Base-by-base conservation (phyloP, 1,140 invertebrate species). In the Tetramorium parvispinum region DNA sequence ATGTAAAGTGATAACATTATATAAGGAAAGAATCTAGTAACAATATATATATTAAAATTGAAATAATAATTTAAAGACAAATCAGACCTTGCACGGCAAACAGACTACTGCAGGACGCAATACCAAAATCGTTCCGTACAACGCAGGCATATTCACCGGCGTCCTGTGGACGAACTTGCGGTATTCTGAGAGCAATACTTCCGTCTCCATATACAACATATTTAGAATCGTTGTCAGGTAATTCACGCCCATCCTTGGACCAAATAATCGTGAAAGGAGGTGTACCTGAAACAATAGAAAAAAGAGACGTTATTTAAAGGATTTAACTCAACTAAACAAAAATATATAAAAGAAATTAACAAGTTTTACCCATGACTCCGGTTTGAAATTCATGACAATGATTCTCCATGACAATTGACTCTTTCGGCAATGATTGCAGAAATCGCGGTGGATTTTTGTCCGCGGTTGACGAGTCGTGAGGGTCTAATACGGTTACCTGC, bases 81-180 rank as follows among this genome's bases (percentile, higher is more conserved):
- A 21, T 89, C 82, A 83, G 92, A 96, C 96, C 96, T 92, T 95
- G 92, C 90, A 97, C 95, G n/a, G 92, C 91, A 40, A 97, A 93
- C 43, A 94, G 88, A 18, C 96, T 96, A 78, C 92, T 95, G 18
- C 96, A 96, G n/a, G 95, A 94, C 0, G 95, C 95, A 78, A 96
- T 96, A 3, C 97, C 97, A 89, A 95, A 95, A 43, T 93, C 85
- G 89, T 97, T 97, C 82, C 95, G 96, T 5, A 97, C 96, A 85
- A 96, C 96, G 89, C 97, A 98, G 77, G 95, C 96, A 91, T 98
- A 98, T 59, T 96, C 94, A n/a, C 97, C 98, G 49, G 96, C 96
- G 93, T 98, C 97, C 89, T 97, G 95, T 27, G 96, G 93, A 90
- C 96, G 96, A 49, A 96, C 95, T 90, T 98, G 96, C 13, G 95